These are phyloP conservation scores for Cryptoleucopteryx plumbea DNA, from an alignment of 2,113 vertebrate species.

Conservation along the genomic window DNA sequence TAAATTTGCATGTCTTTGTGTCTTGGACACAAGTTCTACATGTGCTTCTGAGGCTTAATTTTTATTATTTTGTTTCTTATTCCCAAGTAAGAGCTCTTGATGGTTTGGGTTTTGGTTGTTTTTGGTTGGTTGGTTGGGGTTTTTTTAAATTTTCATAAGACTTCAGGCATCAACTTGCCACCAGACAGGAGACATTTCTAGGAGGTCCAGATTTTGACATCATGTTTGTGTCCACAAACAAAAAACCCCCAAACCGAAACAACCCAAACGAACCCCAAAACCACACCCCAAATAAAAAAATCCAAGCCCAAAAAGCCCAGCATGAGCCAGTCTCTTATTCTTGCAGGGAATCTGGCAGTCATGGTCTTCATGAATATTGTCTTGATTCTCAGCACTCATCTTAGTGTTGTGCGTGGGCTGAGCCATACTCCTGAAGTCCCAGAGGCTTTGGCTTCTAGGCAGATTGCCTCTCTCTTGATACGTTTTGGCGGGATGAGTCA, in stretches of 20 bases:
- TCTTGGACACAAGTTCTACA: not conserved
- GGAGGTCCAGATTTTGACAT: not conserved
- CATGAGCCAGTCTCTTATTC: not conserved
- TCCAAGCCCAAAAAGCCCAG: not conserved
- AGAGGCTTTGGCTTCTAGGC: conserved; percentile 6
- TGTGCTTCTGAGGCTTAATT: not conserved
- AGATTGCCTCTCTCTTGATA: not conserved
- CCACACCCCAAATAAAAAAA: not conserved
- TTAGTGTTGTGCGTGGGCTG: not conserved
- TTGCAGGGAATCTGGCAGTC: not conserved
- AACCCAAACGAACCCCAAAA: not conserved
- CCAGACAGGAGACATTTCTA: not conserved
- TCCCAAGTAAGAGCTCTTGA: not conserved
- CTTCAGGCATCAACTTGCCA: not conserved
- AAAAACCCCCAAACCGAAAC: not conserved
- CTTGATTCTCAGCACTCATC: not conserved
- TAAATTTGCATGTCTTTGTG: not conserved
- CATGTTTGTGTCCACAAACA: not conserved
- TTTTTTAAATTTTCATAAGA: not conserved
- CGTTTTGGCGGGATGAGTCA: not conserved
- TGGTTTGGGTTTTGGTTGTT: not conserved
- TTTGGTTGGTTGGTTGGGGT: not conserved
- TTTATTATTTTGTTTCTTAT: not conserved
- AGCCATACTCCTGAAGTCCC: conserved; percentile 9
- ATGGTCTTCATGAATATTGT: not conserved